These are phyloP conservation scores for Teleopsis dalmanni DNA, from an alignment of 1,140 invertebrate species.

Conservation along the genomic window DNA sequence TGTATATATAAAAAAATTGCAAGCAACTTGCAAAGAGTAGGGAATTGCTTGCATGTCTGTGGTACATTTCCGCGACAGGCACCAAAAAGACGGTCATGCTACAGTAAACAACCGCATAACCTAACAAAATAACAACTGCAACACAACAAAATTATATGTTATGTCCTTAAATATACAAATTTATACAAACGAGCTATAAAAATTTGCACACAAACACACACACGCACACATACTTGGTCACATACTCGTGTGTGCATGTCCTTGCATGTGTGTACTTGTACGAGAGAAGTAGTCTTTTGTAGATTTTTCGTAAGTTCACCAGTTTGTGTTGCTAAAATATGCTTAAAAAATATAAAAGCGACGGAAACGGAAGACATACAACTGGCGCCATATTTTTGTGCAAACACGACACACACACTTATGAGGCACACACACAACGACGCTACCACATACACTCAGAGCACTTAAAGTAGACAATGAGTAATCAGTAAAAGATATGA, in stretches of 20 bases:
- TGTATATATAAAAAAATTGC: too few species aligned
- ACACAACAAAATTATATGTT: neutral
- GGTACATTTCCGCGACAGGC: conserved; percentile 5
- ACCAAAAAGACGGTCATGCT: conserved; percentile 3
- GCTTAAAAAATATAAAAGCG: conserved; percentile 4
- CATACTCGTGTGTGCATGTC: neutral
- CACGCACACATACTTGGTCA: neutral
- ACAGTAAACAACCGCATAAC: neutral
- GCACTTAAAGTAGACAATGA: too few species aligned
- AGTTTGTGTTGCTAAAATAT: conserved; percentile 2
- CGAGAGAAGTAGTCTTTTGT: neutral
- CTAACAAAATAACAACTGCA: neutral
- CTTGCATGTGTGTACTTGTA: neutral
- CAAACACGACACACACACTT: too few species aligned
- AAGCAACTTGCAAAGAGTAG: too few species aligned
- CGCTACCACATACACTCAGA: too few species aligned
- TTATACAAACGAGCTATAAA: too few species aligned
- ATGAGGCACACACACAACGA: too few species aligned
- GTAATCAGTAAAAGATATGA: too few species aligned
- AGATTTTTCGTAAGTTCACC: neutral
- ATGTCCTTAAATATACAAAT: too few species aligned
- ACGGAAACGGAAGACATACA: conserved; percentile 10
- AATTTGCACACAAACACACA: neutral
- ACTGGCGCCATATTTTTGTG: conserved; percentile 9
- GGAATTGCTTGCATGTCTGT: conserved; percentile 3